Base-by-base conservation (phyloP, 1,140 invertebrate species). In the Aporrectodea caliginosa region DNA sequence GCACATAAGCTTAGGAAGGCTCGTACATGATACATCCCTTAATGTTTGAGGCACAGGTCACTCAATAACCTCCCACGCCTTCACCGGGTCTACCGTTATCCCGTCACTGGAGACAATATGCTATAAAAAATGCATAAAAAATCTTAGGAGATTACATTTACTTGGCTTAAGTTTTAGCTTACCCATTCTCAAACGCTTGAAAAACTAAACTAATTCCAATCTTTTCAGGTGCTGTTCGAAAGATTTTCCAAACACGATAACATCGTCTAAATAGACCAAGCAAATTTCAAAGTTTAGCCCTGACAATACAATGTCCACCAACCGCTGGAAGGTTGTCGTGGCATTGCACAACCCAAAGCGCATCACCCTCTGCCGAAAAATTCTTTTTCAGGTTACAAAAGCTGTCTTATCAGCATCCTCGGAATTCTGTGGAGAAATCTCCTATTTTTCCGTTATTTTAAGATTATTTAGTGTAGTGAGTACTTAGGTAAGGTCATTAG, bases 161-260 rank as follows among this genome's bases (percentile, higher is more conserved):
- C 83, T 78, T 0, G 88, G 81, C 58, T 89, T 90, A 0, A 90
- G 83, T 35, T 88, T 90, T 1, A 91, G 81, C 31, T 86, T 85
- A 0, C 87, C 85, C 69, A 81, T 75, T 32, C 75, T 76, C 2
- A 90, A 81, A 58, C 84, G 79, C 27, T 84, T 72, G 12, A 89
- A n/a, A n/a, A n/a, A n/a, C n/a, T n/a, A 83, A 14, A 90, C 82
- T 43, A 80, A 75, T 16, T 73, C 30, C 0, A 90, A 35, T 33
- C 87, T 76, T 27, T 78, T 43, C 0, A 90, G 70, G 80, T 90
- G 89, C 16, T 88, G 83, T 1, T 89, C 84, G 43, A 85, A n/a
- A n/a, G n/a, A n/a, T n/a, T n/a, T n/a, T n/a, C n/a, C n/a, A n/a
- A n/a, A n/a, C n/a, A n/a, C n/a, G n/a, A n/a, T n/a, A n/a, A n/a